phyloP scores from a whole-genome alignment of 2,113 vertebrate species.

The Otocyon megalotis region DNA sequence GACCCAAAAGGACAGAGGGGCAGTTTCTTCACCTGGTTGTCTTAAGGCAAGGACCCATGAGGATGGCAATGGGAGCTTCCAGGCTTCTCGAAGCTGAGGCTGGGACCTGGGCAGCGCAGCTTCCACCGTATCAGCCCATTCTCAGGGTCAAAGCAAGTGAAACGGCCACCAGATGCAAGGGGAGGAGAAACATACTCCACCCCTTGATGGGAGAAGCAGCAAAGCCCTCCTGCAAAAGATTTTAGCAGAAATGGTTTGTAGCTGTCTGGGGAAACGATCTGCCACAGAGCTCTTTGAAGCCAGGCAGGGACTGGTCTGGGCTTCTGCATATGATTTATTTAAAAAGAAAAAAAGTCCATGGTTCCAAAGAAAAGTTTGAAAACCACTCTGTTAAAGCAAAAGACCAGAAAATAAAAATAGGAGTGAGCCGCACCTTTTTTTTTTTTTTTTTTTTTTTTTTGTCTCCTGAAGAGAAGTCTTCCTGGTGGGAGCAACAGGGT shows the following conservation, averaged over 20 bases:
- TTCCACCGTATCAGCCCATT: too few species aligned
- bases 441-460: neutral
- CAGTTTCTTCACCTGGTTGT: neutral
- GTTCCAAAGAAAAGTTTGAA: neutral
- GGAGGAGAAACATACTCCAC: neutral
- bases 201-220: neutral
- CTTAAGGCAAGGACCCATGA: neutral
- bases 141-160: neutral
- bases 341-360: neutral
- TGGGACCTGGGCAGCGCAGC: neutral
- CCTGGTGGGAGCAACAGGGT: neutral
- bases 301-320: neutral
- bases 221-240: neutral
- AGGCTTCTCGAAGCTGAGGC: neutral
- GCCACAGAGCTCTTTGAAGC: neutral
- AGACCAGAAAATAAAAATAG: neutral
- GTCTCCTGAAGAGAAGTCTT: neutral
- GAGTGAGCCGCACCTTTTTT: neutral
- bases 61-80: neutral
- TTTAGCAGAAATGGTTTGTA: neutral
- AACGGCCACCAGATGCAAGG: neutral
- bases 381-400: neutral
- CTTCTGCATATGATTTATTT: neutral
- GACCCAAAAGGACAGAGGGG: neutral
- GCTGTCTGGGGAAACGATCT: neutral